Evolutionary conservation across 2,113 vertebrate species (phyloP), one percentile per base, ranked within the genome.

Genomic region (Suncus etruscus): DNA sequence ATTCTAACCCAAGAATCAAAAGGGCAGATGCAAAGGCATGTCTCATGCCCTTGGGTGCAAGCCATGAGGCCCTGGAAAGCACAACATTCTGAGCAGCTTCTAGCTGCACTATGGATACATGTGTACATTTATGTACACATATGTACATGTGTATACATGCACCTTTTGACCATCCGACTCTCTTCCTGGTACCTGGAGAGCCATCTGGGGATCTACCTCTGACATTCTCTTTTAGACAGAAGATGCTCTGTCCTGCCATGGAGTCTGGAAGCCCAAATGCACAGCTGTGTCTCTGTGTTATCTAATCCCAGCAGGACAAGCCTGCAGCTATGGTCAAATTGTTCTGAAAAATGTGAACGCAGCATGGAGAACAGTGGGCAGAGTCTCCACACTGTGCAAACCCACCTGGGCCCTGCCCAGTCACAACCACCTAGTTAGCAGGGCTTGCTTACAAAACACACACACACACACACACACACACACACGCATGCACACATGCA

Each of bases 271-370:
- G 27, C 27, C 81, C 77, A 86, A 51, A 86, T 94, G 72, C 90
- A 66, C 65, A 83, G 72, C 69, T 89, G 91, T 94, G 82, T 20
- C 18, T 95, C 90, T 89, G 15, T 70, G 89, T 93, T 92, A 91
- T n/a, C 92, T 94, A 94, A 96, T 93, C 95, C 91, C 95, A 61
- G 47, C 82, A 88, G 95, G 90, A 87, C 63, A 87, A 61, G 75
- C 75, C 90, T 72, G 22, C 18, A 86, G 90, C 88, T 91, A 65
- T 84, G 82, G 83, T 91, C 96, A 94, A 94, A 93, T 22, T 81
- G 87, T 85, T 96, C 86, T 95, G 87, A 95, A 95, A 96, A 54
- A 93, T 84, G 86, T 69, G 81, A 81, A n/a, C 1, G 0, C 12
- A 1, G 31, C 8, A 27, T 39, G 39, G 39, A 58, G 47, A 50